These are phyloP conservation scores for Cephus pygmeus DNA, from an alignment of 2,888 invertebrate species.

Conservation along the genomic window DNA sequence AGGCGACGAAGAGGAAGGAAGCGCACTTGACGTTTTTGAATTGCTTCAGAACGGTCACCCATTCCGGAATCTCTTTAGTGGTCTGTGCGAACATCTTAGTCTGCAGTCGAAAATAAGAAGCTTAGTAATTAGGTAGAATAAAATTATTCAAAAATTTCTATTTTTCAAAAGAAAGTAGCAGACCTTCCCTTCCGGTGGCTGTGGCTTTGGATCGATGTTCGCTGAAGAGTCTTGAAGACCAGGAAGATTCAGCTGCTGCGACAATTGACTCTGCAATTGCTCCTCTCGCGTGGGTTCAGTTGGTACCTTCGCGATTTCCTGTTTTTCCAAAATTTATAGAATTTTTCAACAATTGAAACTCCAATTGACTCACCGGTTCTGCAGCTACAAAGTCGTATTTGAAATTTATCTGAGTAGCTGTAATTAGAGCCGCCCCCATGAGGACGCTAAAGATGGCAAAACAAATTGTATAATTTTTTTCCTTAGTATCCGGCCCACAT, in stretches of 20 bases:
- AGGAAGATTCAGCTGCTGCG: slow-evolving; percentile 84
- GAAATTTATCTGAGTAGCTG: slow-evolving; percentile 86
- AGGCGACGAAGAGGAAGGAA: slow-evolving; percentile 94
- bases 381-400: slow-evolving; percentile 64
- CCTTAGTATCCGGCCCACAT: slow-evolving; percentile 87
- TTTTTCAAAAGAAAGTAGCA: slow-evolving; percentile 12
- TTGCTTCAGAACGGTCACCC: slow-evolving; percentile 90
- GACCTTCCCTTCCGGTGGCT: slow-evolving; percentile 68
- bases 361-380: slow-evolving; percentile 48
- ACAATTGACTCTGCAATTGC: slow-evolving; percentile 84
- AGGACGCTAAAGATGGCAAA: slow-evolving; percentile 97
- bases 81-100: slow-evolving; percentile 94
- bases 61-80: slow-evolving; percentile 90
- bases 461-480: slow-evolving; percentile 98
- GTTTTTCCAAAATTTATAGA: not conserved
- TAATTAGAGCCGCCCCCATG: slow-evolving; percentile 94
- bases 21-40: slow-evolving; percentile 91
- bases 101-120: slow-evolving; percentile 64
- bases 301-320: slow-evolving; percentile 61
- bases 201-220: slow-evolving; percentile 50
- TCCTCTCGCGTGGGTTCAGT: slow-evolving; percentile 75
- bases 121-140: not conserved
- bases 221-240: slow-evolving; percentile 78
- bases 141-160: slow-evolving; percentile 6
- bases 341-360: not conserved